Percentiles rank a stretch among this genome's conserved stretches.
phyloP scores from a whole-genome alignment of 2,797 vertebrate genomes.

The Cheirogaleus major region DNA sequence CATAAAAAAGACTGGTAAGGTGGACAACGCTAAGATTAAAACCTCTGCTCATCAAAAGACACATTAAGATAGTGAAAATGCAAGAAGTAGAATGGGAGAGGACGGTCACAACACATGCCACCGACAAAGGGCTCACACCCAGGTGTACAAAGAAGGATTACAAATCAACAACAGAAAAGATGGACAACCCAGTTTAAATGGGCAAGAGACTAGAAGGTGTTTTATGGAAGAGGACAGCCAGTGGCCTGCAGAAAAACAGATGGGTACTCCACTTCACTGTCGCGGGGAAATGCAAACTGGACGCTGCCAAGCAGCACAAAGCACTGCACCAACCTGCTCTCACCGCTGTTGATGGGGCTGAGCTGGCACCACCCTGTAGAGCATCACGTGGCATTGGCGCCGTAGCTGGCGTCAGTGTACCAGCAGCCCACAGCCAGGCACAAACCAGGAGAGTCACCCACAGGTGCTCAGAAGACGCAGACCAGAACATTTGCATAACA shows the following conservation, averaged over 20 bases:
- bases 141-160: accelerated
- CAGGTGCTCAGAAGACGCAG: accelerated
- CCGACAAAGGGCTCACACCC: not conserved
- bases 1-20: accelerated
- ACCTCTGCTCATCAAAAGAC: not conserved
- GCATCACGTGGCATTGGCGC: not conserved
- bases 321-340: not conserved
- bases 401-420: accelerated
- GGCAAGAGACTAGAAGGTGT: not conserved
- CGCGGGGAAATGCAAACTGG: not conserved
- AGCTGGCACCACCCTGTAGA: not conserved
- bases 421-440: not conserved
- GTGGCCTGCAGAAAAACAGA: not conserved
- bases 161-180: no score
- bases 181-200: accelerated
- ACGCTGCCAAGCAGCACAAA: not conserved
- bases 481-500: accelerated
- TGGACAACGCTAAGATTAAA: not conserved
- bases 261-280: not conserved
- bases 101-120: accelerated
- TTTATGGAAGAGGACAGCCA: no score
- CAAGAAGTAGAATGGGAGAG: accelerated
- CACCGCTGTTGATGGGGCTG: not conserved
- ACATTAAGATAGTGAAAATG: accelerated
- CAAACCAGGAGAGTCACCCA: accelerated